Evolutionary conservation across 2,888 invertebrate species (phyloP), one percentile per base, ranked within the genome.

Genomic region (Tortrix viridana): DNA sequence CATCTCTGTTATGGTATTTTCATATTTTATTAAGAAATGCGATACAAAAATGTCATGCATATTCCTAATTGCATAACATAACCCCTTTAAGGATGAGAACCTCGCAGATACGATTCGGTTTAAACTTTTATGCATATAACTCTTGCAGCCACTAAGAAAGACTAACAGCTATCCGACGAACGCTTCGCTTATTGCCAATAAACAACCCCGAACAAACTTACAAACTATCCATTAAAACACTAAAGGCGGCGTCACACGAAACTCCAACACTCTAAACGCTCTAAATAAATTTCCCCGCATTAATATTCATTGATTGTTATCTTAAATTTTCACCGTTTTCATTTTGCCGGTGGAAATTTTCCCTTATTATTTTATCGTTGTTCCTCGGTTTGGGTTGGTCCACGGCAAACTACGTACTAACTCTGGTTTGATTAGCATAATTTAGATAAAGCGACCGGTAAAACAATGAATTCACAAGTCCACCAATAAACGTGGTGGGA

Each of bases 251-350:
- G 47, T 52, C 52, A 57, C 62, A 62, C 56, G 50, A 62, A 62
- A 32, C 61, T 60, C 49, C 44, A 43, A 20, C 52, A 41, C 26
- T 54, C 43, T 16, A 23, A 43, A 56, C 65, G 71, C 69, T 77
- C 77, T 75, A 75, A 81, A 80, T 81, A 80, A 81, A 80, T 79
- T 77, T 68, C 60, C 50, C 60, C 58, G 52, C 72, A 81, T 83
- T 80, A 85, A 82, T 86, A 83, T 85, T 84, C 84, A 85, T 85
- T 76, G 82, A 81, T 79, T 78, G 72, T 74, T 72, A 79, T 82
- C 77, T 81, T 79, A 74, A 79, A 79, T 77, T 79, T 79, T 72
- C 69, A 68, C 69, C 69, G 68, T 69, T 70, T 63, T 54, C 64
- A 46, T 43, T 67, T 54, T 70, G 71, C 69, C 70, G 64, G 68